phyloP scores from a whole-genome alignment of 2,797 vertebrate genomes.

The Ambastaia sidthimunki region DNA sequence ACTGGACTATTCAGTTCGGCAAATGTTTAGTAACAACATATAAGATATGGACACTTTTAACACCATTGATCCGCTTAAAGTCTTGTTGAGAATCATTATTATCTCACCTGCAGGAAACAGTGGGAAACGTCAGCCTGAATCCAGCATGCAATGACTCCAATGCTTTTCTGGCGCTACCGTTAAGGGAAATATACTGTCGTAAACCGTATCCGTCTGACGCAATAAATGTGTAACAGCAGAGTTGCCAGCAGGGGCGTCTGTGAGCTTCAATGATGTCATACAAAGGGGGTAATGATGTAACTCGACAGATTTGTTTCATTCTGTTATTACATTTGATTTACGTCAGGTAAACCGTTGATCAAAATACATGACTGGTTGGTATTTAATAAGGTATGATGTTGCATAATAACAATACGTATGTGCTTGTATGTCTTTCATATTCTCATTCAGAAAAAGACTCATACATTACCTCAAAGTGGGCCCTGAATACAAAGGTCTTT shows the following conservation, averaged over 20 bases:
- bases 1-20: not conserved
- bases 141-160: slow-evolving; percentile 15
- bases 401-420: too few relatives aligned
- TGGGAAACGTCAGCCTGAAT: slow-evolving; percentile 39
- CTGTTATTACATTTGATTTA: not conserved
- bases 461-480: not conserved
- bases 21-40: not conserved
- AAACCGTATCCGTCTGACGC: slow-evolving; percentile 52
- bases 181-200: slow-evolving; percentile 32
- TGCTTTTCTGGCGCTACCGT: slow-evolving; percentile 20
- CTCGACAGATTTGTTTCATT: not conserved
- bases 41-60: not conserved
- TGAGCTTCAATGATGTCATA: not conserved
- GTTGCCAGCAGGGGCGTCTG: not conserved
- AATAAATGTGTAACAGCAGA: slow-evolving; percentile 26
- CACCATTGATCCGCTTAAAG: not conserved
- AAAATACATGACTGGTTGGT: too few relatives aligned
- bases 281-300: not conserved
- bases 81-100: not conserved
- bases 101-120: slow-evolving; percentile 36
- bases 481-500: not conserved
- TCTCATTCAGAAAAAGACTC: too few relatives aligned
- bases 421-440: too few relatives aligned
- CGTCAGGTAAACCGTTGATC: too few relatives aligned
- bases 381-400: too few relatives aligned